These are phyloP conservation scores for Grapholita molesta DNA, from an alignment of 1,140 invertebrate species.

Conservation along the genomic window DNA sequence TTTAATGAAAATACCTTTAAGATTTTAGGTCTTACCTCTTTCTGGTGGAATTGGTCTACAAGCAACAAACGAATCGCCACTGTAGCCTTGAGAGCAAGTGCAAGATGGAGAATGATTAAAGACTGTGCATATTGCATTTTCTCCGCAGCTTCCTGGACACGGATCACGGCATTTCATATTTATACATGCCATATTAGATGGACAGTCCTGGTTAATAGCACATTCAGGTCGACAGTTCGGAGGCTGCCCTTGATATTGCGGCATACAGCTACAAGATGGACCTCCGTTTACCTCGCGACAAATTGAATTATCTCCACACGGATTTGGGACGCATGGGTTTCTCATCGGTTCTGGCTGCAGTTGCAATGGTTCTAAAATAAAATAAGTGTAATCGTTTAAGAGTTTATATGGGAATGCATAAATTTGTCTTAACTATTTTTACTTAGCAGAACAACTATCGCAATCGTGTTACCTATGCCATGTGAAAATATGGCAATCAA, in stretches of 20 bases:
- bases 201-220: conserved; percentile 82
- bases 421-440: too few relatives aligned
- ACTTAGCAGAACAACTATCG: too few relatives aligned
- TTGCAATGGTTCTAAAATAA: conserved; percentile 73
- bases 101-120: conserved; percentile 83
- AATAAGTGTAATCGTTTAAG: conserved; percentile 22
- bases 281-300: conserved; percentile 80
- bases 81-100: conserved; percentile 81
- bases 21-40: conserved; percentile 73
- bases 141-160: conserved; percentile 83
- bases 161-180: conserved; percentile 83
- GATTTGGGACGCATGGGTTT: conserved; percentile 80
- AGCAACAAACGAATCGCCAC: conserved; percentile 82
- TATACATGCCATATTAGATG: conserved; percentile 81
- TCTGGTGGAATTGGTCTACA: conserved; percentile 69
- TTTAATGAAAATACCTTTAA: background rate
- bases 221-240: conserved; percentile 84
- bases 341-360: conserved; percentile 46
- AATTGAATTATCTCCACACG: conserved; percentile 83
- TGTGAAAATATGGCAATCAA: too few relatives aligned
- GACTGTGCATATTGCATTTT: conserved; percentile 80
- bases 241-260: conserved; percentile 81
- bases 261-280: conserved; percentile 81
- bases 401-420: too few relatives aligned
- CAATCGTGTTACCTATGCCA: too few relatives aligned